Evolutionary conservation across 2,888 invertebrate species (phyloP).

Genomic region (Colostygia pectinataria): DNA sequence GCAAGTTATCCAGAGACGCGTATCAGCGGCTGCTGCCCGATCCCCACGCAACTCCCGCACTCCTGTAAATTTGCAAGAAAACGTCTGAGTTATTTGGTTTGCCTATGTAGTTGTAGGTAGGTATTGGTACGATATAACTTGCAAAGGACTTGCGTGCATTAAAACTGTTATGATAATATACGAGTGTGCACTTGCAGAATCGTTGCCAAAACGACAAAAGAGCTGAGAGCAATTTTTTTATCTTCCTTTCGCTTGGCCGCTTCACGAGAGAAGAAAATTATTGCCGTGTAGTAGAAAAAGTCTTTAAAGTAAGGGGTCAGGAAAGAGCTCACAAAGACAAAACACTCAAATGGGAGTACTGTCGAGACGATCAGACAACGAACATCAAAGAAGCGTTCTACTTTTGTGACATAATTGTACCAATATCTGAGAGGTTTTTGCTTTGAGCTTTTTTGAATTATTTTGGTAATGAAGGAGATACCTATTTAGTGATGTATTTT

Average conservation of each 20-base stretch:
- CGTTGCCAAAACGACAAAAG: constrained; percentile 57
- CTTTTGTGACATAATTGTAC: constrained; percentile 36
- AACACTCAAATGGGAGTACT: constrained; percentile 53
- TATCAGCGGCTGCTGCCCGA: no score
- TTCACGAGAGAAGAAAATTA: constrained; percentile 66
- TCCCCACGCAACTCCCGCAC: no score
- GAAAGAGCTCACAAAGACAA: constrained; percentile 60
- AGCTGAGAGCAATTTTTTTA: constrained; percentile 70
- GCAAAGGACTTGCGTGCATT: no score
- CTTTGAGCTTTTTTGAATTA: constrained; percentile 29
- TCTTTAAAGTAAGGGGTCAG: constrained; percentile 59
- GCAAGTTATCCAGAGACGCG: no score
- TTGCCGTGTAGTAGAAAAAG: constrained; percentile 59
- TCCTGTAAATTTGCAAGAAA: no score
- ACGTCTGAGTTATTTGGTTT: no score
- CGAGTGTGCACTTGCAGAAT: constrained; percentile 29
- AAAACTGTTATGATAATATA: constrained; percentile 16
- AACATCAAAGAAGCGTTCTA: constrained; percentile 30
- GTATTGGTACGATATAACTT: no score
- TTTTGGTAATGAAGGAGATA: constrained; percentile 10
- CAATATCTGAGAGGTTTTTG: constrained; percentile 29
- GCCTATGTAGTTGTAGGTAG: no score
- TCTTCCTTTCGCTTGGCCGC: constrained; percentile 69
- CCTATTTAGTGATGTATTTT: no score
- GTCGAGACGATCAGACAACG: constrained; percentile 46